Evolutionary conservation across 30 jellyfish, hydroid and myxozoan species (phyloP), one percentile per base, ranked within the genome.

Genomic region (Mastigias papua): DNA sequence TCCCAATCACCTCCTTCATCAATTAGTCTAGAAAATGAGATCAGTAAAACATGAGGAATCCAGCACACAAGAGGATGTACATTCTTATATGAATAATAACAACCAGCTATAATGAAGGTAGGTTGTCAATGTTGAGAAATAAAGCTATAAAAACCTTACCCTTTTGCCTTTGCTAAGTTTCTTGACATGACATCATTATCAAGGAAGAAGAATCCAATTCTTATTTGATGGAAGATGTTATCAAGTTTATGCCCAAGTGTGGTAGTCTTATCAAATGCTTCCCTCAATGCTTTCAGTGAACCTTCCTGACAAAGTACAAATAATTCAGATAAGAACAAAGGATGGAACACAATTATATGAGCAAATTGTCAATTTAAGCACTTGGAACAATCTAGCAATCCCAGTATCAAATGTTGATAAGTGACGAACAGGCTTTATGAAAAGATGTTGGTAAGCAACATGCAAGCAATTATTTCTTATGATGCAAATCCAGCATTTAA

Each of bases 1-100:
- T 94, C 99, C 99, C 99, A 94, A 78, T 94, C 99, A 0, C 99
- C 99, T 4, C 99, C 99, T 80, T 94, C 99, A 80, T 94, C 99
- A 1, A 94, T 89, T 66, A 94, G 69, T 29, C 99, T 94, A 58
- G 64, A 87, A 21, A 46, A n/a, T n/a, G n/a, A n/a, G n/a, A 37
- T 37, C 54, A 37, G 1, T 1, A 76, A 25, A 33, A 30, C 8
- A 76, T 34, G 21, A 22, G 34, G 78, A n/a, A 46, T 46, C 22
- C 25, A 21, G 22, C 76, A 0, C 4, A 34, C 2, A 17, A 22
- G 86, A 27, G 48, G 54, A 48, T 17, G 27, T n/a, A 19, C 54
- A 37, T 37, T 6, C 6, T 37, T n/a, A n/a, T n/a, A n/a, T n/a
- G n/a, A n/a, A n/a, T n/a, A n/a, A n/a, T n/a, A n/a, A n/a, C n/a